phyloP scores from a whole-genome alignment of 2,113 vertebrate genomes.

The Daboia siamensis region DNA sequence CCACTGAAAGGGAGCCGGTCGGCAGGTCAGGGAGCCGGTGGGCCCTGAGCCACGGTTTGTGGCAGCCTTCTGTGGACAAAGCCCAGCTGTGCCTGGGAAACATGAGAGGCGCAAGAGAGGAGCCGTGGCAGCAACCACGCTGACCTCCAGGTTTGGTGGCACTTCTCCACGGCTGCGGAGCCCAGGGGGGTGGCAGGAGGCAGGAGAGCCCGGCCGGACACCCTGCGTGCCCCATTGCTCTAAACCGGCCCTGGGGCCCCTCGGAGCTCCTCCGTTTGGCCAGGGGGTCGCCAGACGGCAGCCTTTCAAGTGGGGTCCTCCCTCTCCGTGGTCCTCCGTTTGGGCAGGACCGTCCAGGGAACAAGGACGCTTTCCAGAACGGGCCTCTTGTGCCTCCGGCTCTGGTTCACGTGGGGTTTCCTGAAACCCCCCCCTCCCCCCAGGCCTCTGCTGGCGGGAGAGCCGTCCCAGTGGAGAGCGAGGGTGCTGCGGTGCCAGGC shows the following conservation, averaged over 20 bases:
- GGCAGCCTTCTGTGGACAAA: neutral
- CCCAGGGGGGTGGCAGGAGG: neutral
- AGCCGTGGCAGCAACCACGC: neutral
- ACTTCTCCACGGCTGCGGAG: neutral
- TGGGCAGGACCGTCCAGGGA: neutral
- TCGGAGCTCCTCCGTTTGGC: neutral
- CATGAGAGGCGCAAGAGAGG: too few species aligned
- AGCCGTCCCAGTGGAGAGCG: neutral
- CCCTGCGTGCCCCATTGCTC: neutral
- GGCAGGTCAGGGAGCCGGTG: neutral
- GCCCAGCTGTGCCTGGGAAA: too few species aligned
- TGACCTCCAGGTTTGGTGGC: neutral
- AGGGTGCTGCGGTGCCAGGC: neutral
- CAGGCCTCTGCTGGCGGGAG: neutral
- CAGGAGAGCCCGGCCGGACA: rapidly evolving
- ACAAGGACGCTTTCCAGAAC: neutral
- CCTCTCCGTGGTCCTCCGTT: neutral
- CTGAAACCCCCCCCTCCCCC: neutral
- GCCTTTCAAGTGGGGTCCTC: neutral
- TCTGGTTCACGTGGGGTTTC: neutral
- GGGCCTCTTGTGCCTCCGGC: neutral
- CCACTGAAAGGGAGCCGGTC: neutral
- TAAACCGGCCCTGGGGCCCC: neutral
- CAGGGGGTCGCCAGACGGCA: neutral
- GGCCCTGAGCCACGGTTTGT: neutral